Percentiles rank a stretch among this genome's conserved stretches.
phyloP scores from a whole-genome alignment of 2,888 invertebrate genomes.

The Stenurella melanura region DNA sequence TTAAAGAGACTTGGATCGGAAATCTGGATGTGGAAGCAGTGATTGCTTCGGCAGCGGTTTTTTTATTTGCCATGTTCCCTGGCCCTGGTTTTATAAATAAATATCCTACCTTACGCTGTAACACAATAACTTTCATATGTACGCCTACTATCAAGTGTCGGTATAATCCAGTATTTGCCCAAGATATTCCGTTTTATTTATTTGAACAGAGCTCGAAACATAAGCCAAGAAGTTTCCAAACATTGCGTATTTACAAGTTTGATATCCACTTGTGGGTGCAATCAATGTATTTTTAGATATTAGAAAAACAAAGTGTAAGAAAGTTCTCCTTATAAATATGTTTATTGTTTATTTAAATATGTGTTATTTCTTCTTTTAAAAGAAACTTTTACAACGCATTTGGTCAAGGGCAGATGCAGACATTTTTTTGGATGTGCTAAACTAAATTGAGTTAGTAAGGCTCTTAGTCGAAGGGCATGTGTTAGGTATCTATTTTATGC shows the following conservation, averaged over 20 bases:
- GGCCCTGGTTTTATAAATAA: too few relatives aligned
- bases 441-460: too few relatives aligned
- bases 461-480: too few relatives aligned
- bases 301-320: neutral
- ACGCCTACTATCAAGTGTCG: neutral
- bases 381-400: neutral
- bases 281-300: neutral
- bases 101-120: neutral
- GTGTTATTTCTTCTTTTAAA: neutral
- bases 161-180: neutral
- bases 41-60: too few relatives aligned
- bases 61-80: too few relatives aligned
- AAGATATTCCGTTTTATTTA: neutral
- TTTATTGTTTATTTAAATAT: neutral
- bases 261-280: neutral
- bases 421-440: too few relatives aligned
- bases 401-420: too few relatives aligned
- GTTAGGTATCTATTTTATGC: too few relatives aligned
- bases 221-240: neutral
- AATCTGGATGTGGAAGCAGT: too few relatives aligned
- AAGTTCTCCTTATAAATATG: neutral
- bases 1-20: too few relatives aligned
- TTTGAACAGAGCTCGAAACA: neutral
- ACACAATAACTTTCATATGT: neutral
- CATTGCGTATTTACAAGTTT: neutral